These are phyloP conservation scores for Hemicentrotus pulcherrimus DNA, from an alignment of 35 echinoderm and acorn worm genomes.

Conservation along the genomic window DNA sequence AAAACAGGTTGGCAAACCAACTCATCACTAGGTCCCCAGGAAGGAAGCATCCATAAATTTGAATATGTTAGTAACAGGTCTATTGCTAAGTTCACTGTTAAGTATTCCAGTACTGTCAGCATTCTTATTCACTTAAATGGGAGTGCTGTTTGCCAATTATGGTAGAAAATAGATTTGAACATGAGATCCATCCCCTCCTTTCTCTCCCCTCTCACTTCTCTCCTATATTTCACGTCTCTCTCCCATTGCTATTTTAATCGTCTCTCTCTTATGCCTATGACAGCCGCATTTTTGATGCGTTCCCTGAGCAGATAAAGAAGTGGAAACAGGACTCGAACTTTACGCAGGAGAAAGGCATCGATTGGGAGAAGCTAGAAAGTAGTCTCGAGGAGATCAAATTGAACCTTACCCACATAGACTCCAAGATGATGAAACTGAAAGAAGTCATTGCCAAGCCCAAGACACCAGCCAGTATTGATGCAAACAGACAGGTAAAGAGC, in stretches of 20 bases:
- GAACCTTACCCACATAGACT: conserved; percentile 80
- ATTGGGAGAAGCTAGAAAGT: conserved; percentile 64
- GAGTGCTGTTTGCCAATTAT: too few species aligned
- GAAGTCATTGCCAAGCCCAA: not conserved
- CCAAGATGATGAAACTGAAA: conserved; percentile 3
- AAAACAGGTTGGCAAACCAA: too few species aligned
- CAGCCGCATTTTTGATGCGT: conserved; percentile 86
- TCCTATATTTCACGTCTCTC: not conserved
- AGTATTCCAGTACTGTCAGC: too few species aligned
- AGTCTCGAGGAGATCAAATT: conserved; percentile 77
- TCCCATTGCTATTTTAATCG: not conserved
- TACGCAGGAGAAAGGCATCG: conserved; percentile 71
- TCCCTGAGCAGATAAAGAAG: conserved; percentile 83
- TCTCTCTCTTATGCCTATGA: not conserved
- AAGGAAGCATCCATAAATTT: too few species aligned
- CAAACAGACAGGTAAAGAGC: not conserved
- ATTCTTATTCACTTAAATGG: too few species aligned
- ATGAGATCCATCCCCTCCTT: too few species aligned
- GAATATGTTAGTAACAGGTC: too few species aligned
- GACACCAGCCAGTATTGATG: not conserved
- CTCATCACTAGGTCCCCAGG: too few species aligned
- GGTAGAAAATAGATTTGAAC: too few species aligned
- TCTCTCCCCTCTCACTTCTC: not conserved
- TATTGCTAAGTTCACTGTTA: too few species aligned
- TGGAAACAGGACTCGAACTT: conserved; percentile 84